Evolutionary conservation across 2,888 invertebrate species (phyloP), one percentile per base, ranked within the genome.

Genomic region (Neelides folsomi): DNA sequence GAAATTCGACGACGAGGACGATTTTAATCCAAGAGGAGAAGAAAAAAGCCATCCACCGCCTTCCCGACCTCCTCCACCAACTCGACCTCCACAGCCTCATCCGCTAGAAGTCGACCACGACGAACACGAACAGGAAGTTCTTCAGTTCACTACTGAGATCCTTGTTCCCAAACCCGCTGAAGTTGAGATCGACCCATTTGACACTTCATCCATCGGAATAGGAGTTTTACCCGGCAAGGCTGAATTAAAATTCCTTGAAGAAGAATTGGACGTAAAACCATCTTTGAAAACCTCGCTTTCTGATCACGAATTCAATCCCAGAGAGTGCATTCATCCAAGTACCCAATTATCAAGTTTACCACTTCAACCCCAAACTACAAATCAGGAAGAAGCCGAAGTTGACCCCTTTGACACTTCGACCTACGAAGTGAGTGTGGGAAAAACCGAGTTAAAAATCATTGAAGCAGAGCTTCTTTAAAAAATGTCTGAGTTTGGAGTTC

Each of bases 391-490:
- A 6, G 58, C 50, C 2, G 66, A 75, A 60, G 79, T 80, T 65
- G 76, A 79, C 65, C 85, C 85, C 72, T 86, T 89, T 1, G 90
- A 90, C 67, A 90, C 90, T 67, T 90, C 90, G 6, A 83, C 86
- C 0, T 85, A 45, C 5, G 51, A 51, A 12, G n/a, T 37, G 2
- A 39, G 52, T 10, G 46, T 51, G 18, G 42, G 58, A 12, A 76
- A 75, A 66, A 74, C 74, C 0, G 78, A 78, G 64, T 66, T 78
- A 16, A 76, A 75, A 64, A 60, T 76, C 2, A 73, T 78, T 18
- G 77, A 78, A 66, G 73, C 70, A 19, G 77, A 77, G 63, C 62
- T 77, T 35, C 34, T 52, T 35, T 52, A 52, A 41, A 20, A 13
- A 27, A 39, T 40, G 46, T 51, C 20, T 20, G 38, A 40, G 27